Evolutionary conservation across 2,888 invertebrate species (phyloP).

Genomic region (Nephrotoma guestfalica): DNA sequence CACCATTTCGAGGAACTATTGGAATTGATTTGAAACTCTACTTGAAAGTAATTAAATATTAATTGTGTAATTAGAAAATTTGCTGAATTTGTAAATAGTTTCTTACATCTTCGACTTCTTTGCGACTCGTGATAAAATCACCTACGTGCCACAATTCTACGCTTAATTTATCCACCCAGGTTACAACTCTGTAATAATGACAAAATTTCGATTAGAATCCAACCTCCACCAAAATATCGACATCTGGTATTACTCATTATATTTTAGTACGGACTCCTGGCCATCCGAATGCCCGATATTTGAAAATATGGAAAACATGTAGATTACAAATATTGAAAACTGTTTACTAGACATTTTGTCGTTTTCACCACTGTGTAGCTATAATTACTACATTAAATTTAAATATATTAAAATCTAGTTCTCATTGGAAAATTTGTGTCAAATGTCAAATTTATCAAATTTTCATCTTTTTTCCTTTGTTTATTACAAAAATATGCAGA

Average conservation of each 20-base stretch:
- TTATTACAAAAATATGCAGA: not conserved
- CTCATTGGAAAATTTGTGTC: not conserved
- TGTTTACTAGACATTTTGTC: not conserved
- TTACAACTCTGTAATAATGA: slow-evolving; percentile 45
- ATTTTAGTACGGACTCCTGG: slow-evolving; percentile 28
- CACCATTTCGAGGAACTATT: slow-evolving; percentile 61
- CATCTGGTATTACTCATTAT: slow-evolving; percentile 23
- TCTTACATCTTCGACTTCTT: slow-evolving; percentile 62
- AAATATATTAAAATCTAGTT: not conserved
- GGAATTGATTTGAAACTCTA: slow-evolving; percentile 68
- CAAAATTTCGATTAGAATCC: not conserved
- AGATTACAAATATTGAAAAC: not conserved
- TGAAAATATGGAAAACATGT: not conserved
- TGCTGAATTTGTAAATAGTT: not conserved
- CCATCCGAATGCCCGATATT: not conserved
- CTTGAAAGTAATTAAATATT: slow-evolving; percentile 13
- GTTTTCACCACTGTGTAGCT: not conserved
- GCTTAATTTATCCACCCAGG: slow-evolving; percentile 70
- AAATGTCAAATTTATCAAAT: not conserved
- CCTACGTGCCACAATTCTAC: slow-evolving; percentile 68
- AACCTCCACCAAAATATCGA: not conserved
- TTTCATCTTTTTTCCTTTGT: not conserved
- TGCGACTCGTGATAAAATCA: slow-evolving; percentile 63
- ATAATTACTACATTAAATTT: not conserved
- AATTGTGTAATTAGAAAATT: not conserved